Conservation (phyloP, 2,113 vertebrate species). For the Xyliphius kryptos region DNA sequence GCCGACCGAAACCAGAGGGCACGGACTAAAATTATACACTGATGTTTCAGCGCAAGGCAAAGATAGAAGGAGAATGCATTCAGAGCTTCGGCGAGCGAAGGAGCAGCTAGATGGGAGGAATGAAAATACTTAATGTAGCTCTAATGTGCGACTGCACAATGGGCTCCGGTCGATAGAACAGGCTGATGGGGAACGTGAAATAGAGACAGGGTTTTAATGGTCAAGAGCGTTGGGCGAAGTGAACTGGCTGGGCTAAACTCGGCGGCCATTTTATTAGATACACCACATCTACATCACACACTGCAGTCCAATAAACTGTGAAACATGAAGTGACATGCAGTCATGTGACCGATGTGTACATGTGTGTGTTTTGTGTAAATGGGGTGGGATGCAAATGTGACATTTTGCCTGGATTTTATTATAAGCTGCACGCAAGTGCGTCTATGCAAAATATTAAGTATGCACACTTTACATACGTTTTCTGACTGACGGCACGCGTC, state of each 20-base stretch:
- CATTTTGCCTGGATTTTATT: not conserved
- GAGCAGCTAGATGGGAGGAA: not conserved
- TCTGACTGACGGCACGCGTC: conserved; percentile 8
- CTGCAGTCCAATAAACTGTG: too few relatives aligned
- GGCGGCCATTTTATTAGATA: too few relatives aligned
- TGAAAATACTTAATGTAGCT: conserved; percentile 12
- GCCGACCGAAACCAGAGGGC: conserved; percentile 19
- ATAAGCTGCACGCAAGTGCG: not conserved
- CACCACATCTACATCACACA: not conserved
- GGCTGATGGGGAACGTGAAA: not conserved
- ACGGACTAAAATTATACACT: conserved; percentile 24
- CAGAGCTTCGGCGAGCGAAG: conserved; percentile 4
- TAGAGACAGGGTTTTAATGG: too few relatives aligned
- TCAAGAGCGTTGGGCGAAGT: too few relatives aligned
- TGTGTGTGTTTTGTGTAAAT: not conserved
- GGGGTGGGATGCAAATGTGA: not conserved
- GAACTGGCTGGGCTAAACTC: not conserved
- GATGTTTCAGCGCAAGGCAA: conserved; percentile 18
- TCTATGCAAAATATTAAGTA: not conserved
- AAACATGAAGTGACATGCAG: not conserved
- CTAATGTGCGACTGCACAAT: not conserved
- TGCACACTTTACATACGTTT: not conserved
- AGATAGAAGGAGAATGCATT: conserved; percentile 20
- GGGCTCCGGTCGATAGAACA: not conserved
- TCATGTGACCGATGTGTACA: not conserved